Evolutionary conservation across 2,113 vertebrate genomes (phyloP), one percentile per base, ranked within the genome.

Genomic region (Cinclus cinclus): DNA sequence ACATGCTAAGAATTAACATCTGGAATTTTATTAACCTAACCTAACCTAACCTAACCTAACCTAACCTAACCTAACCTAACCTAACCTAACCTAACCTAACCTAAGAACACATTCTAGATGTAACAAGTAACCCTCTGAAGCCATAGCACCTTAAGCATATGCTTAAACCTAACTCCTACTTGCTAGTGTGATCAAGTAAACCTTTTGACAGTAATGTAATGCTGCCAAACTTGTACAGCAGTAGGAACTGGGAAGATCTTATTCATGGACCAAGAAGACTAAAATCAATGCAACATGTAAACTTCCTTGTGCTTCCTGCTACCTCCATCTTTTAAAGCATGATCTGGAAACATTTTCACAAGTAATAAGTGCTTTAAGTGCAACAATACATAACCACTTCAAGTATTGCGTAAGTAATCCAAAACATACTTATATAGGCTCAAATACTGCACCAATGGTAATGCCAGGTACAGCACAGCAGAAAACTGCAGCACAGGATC

Each of bases 101-200:
- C 35, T 20, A 79, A 70, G 83, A 80, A 3, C 19, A 62, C 47
- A 28, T 8, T 37, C 25, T 30, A 37, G 31, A 68, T 33, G 5
- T 24, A 90, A 53, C 46, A 77, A 81, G 50, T 13, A 68, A 50
- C 23, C 25, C 53, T 28, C n/a, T 77, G 30, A 67, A 80, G 70
- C 63, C 59, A 47, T 0, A 0, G 30, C 31, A 85, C 13, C 19
- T 59, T 52, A 50, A 80, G 55, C 37, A 64, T 8, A 18, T 9
- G 15, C 31, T 84, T n/a, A 78, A 71, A 20, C 42, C 31, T 37
- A 91, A 85, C 30, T 79, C 42, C 31, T 55, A 6, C 22, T 52
- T 46, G 37, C 12, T 23, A 50, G 8, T 22, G 33, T 47, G 62
- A 41, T 24, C 8, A 1, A 90, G 19, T 60, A 62, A 81, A 69